Evolutionary conservation across 2,888 invertebrate species (phyloP).

Genomic region (Caenorhabditis virilis): DNA sequence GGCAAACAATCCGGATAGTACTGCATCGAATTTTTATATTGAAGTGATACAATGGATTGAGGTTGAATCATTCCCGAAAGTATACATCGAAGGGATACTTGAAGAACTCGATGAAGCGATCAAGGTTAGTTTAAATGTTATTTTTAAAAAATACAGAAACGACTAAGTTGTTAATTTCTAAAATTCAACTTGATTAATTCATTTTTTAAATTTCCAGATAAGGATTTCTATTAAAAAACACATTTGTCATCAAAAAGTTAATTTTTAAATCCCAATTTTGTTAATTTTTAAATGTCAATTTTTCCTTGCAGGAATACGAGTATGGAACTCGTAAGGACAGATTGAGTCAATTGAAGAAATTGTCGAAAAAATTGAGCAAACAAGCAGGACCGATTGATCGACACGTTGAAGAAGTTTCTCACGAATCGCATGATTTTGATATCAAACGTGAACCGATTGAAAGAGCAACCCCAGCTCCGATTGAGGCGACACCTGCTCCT

Average conservation of each 20-base stretch:
- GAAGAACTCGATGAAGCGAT: background rate
- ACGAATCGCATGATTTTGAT: background rate
- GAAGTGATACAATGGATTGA: background rate
- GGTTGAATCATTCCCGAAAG: background rate
- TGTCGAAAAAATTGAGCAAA: background rate
- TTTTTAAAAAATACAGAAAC: background rate
- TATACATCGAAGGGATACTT: background rate
- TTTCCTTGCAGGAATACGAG: background rate
- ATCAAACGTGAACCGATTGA: background rate
- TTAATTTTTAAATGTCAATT: background rate
- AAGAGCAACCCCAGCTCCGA: background rate
- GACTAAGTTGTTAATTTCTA: background rate
- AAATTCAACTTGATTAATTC: background rate
- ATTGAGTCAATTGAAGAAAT: background rate
- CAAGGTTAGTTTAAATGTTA: background rate
- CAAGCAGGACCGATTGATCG: background rate
- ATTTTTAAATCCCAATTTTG: background rate
- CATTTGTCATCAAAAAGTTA: background rate
- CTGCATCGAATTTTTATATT: slow-evolving; percentile 1
- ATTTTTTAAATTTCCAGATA: background rate
- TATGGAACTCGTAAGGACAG: background rate
- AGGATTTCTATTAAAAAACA: background rate
- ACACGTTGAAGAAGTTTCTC: background rate
- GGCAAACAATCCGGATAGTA: background rate
- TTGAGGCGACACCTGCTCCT: background rate